Percentiles rank a stretch among this genome's conserved stretches.
Conservation (phyloP, 2,888 invertebrate species). For the Falcaria lacertinaria region DNA sequence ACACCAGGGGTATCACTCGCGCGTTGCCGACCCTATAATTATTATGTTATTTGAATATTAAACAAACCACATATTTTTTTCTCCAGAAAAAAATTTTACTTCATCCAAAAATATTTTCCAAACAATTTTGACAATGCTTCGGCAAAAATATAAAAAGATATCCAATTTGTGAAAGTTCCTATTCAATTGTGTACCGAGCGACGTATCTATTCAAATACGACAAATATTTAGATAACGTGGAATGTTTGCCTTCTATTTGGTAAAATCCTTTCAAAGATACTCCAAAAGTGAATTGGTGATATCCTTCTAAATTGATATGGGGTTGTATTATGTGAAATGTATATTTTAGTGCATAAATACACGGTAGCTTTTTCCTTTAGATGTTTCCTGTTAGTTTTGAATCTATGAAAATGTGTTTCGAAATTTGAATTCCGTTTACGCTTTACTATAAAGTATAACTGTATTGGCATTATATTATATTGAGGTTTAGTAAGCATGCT, state of each 20-base stretch:
- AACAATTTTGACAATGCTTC: not conserved
- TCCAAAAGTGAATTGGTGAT: not conserved
- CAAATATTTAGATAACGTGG: slow-evolving; percentile 2
- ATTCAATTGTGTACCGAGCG: slow-evolving; percentile 1
- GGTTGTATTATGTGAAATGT: slow-evolving; percentile 1
- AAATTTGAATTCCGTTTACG: too few relatives aligned
- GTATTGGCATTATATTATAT: too few relatives aligned
- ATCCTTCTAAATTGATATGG: not conserved
- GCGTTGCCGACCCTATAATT: too few relatives aligned
- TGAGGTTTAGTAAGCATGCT: too few relatives aligned
- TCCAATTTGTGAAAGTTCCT: slow-evolving; percentile 1
- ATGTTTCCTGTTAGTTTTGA: too few relatives aligned
- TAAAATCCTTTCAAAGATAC: slow-evolving; percentile 1
- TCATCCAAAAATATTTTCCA: not conserved
- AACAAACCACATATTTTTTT: too few relatives aligned
- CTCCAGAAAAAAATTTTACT: too few relatives aligned
- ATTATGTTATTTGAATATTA: too few relatives aligned
- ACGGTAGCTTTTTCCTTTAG: not conserved
- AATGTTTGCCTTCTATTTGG: slow-evolving; percentile 1
- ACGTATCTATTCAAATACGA: not conserved
- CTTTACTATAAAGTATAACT: too few relatives aligned
- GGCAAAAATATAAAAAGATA: not conserved
- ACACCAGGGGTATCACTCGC: too few relatives aligned
- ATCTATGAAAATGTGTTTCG: too few relatives aligned
- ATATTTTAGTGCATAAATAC: not conserved